A percentile compares a stretch with the other conserved stretches of the same genome.
Conservation (phyloP, 2,888 invertebrate genomes). For the Autographa pulchrina region DNA sequence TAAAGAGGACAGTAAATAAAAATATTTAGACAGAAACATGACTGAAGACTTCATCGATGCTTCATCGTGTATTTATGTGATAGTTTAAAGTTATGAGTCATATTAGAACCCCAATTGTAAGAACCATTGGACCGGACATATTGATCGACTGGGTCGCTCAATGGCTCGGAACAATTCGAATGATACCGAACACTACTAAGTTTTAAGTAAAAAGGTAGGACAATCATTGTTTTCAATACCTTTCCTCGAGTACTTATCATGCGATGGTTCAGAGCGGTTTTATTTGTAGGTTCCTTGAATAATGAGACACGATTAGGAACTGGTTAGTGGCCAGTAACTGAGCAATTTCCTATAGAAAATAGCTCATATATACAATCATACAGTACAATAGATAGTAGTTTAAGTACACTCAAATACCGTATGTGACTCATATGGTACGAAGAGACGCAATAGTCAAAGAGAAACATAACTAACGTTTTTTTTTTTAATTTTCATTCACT, state of each 20-base stretch:
- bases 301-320: too few relatives aligned
- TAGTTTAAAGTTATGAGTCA: background rate
- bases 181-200: constrained; percentile 1
- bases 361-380: too few relatives aligned
- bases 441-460: too few relatives aligned
- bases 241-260: background rate
- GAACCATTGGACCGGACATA: constrained; percentile 11
- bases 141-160: constrained; percentile 10
- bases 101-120: background rate
- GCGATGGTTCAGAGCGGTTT: too few relatives aligned
- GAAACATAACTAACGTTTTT: too few relatives aligned
- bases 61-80: constrained; percentile 11
- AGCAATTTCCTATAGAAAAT: too few relatives aligned
- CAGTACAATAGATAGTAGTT: too few relatives aligned
- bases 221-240: background rate
- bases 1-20: constrained; percentile 2
- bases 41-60: constrained; percentile 29
- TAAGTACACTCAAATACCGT: too few relatives aligned
- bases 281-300: too few relatives aligned
- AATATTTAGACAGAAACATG: constrained; percentile 12
- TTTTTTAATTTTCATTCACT: too few relatives aligned
- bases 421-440: too few relatives aligned
- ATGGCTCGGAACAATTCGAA: constrained; percentile 13
- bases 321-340: too few relatives aligned
- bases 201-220: constrained; percentile 6